A percentile compares a stretch with the other conserved stretches of the same genome.
phyloP scores from a whole-genome alignment of 2,113 vertebrate species.

The Clarias macrocephalus region DNA sequence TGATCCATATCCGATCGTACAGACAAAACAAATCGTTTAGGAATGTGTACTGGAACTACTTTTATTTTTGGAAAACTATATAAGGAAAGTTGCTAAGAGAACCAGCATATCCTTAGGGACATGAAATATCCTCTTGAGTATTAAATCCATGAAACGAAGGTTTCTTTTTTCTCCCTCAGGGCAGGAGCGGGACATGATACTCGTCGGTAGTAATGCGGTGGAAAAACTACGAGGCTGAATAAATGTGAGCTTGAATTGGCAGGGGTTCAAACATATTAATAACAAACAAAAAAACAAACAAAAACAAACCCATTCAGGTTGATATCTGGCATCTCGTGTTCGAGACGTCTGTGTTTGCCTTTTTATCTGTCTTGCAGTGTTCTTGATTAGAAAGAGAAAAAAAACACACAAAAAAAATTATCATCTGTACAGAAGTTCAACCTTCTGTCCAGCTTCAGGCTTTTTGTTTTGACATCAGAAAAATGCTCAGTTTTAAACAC shows the following conservation, averaged over 20 bases:
- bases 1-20: neutral
- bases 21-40: neutral
- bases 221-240: neutral
- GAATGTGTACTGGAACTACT: neutral
- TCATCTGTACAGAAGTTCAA: neutral
- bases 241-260: neutral
- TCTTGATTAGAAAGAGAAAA: neutral
- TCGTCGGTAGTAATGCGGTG: neutral
- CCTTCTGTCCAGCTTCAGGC: neutral
- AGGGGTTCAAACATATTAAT: neutral
- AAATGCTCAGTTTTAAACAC: neutral
- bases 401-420: too few species aligned
- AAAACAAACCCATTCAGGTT: neutral
- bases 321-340: neutral
- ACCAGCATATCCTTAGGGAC: neutral
- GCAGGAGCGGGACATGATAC: neutral
- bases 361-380: neutral
- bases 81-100: neutral
- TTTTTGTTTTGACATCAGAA: neutral
- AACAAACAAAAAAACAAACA: neutral
- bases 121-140: neutral
- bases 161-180: too few species aligned
- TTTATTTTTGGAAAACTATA: neutral
- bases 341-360: neutral
- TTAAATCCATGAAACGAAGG: neutral